Conservation (phyloP, 2,797 vertebrate species). For the Neostethus bicornis region DNA sequence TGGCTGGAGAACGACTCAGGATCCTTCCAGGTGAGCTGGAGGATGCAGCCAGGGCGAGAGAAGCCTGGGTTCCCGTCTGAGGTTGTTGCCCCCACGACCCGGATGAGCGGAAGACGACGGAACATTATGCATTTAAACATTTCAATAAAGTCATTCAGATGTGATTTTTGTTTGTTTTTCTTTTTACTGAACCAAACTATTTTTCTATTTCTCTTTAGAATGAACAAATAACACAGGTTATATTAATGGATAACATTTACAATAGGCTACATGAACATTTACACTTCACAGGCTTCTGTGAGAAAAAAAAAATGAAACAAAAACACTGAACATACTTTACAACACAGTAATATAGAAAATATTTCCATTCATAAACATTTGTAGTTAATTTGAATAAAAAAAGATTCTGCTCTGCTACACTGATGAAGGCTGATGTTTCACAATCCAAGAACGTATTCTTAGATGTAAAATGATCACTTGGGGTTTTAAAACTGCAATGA, state of each 20-base stretch:
- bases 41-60: too few species aligned
- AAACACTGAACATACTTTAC: constrained; percentile 65
- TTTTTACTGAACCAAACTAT: not conserved
- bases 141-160: not conserved
- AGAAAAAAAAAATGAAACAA: constrained; percentile 23
- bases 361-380: constrained; percentile 17
- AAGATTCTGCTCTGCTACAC: constrained; percentile 14
- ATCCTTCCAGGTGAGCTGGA: too few species aligned
- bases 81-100: too few species aligned
- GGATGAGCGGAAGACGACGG: too few species aligned
- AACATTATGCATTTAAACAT: not conserved
- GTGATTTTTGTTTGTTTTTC: too few species aligned
- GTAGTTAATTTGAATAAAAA: constrained; percentile 36
- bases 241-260: constrained; percentile 38
- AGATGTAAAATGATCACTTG: constrained; percentile 20
- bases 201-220: not conserved
- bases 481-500: not conserved
- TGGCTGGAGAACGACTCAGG: too few species aligned
- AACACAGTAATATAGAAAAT: constrained; percentile 64
- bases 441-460: not conserved
- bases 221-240: not conserved
- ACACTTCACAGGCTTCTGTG: constrained; percentile 56
- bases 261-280: constrained; percentile 70
- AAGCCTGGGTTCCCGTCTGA: too few species aligned
- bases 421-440: constrained; percentile 27